These are phyloP conservation scores for Mesocricetus auratus DNA, from an alignment of 2,113 vertebrate species.

Conservation along the genomic window DNA sequence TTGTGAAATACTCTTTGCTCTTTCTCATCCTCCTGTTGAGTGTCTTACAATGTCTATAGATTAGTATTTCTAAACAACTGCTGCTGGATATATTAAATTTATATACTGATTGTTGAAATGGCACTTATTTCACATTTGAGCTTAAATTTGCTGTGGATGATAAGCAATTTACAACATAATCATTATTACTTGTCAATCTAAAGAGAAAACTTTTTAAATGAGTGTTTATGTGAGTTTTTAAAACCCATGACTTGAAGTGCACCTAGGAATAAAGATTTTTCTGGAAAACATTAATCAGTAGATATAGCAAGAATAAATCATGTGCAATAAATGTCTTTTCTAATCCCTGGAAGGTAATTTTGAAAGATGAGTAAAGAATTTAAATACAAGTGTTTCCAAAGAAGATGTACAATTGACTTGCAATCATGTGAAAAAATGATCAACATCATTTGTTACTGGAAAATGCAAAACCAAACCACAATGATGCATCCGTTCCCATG, in stretches of 20 bases:
- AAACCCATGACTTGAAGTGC: neutral
- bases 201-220: neutral
- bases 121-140: conserved; percentile 28
- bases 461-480: neutral
- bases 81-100: conserved; percentile 20
- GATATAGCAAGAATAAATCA: neutral
- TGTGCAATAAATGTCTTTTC: neutral
- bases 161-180: neutral
- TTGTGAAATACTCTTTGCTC: neutral
- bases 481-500: neutral
- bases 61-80: conserved; percentile 27
- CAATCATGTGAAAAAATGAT: neutral
- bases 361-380: neutral
- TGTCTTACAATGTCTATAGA: neutral
- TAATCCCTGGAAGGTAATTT: neutral
- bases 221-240: neutral
- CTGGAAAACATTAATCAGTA: conserved; percentile 30
- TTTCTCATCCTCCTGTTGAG: neutral
- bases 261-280: neutral
- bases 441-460: neutral
- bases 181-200: neutral
- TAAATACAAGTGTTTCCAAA: neutral
- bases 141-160: conserved; percentile 29
- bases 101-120: neutral
- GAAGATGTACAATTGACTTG: neutral